Conservation (phyloP, 2,797 vertebrate species). For the Limosa lapponica region DNA sequence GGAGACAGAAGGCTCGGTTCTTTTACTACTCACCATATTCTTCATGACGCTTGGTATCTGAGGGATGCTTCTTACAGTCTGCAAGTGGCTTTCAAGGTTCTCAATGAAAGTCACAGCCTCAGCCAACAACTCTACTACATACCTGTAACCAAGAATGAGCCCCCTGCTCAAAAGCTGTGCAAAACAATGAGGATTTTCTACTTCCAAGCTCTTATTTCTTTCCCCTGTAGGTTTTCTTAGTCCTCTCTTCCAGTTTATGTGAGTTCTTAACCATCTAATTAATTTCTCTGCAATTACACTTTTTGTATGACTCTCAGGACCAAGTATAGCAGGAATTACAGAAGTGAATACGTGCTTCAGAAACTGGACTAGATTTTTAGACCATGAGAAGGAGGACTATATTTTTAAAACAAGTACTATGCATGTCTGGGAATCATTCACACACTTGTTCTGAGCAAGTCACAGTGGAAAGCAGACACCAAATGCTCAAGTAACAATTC, state of each 20-base stretch:
- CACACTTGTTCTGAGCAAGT: not conserved
- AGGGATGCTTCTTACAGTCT: constrained; percentile 70
- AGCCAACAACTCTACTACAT: constrained; percentile 69
- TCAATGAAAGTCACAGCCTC: constrained; percentile 78
- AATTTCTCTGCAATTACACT: not conserved
- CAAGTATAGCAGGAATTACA: not conserved
- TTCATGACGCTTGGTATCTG: constrained; percentile 58
- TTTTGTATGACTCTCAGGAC: not conserved
- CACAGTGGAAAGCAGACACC: not conserved
- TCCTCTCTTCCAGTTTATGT: not conserved
- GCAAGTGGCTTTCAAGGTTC: constrained; percentile 77
- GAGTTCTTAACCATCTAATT: not conserved
- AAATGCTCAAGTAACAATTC: not conserved
- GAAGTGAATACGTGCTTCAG: not conserved
- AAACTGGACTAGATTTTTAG: not conserved
- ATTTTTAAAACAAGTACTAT: not conserved
- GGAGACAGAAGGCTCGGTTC: not conserved
- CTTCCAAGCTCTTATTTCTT: not conserved
- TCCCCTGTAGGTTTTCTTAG: not conserved
- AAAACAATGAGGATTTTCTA: not conserved
- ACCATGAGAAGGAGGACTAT: not conserved
- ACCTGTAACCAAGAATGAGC: constrained; percentile 54
- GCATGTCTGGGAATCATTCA: not conserved
- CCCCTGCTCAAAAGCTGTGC: not conserved
- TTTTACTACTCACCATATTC: constrained; percentile 76